These are phyloP conservation scores for Myxocyprinus asiaticus DNA, from an alignment of 2,113 vertebrate species.

Conservation along the genomic window DNA sequence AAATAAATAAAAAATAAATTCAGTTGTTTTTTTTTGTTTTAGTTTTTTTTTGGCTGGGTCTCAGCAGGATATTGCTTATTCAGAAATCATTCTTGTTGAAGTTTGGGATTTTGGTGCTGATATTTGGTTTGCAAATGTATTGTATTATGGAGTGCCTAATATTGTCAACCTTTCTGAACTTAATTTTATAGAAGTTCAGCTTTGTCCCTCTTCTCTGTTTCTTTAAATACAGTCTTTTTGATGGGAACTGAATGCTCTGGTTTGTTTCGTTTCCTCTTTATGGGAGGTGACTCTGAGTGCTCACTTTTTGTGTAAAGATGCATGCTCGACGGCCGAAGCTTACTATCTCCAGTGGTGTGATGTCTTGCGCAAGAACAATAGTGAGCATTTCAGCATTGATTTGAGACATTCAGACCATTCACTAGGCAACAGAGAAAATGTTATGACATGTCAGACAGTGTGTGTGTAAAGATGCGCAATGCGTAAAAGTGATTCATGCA, in stretches of 20 bases:
- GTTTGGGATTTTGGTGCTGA: too few relatives aligned
- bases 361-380: neutral
- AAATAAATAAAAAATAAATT: too few relatives aligned
- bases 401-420: neutral
- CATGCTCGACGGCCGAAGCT: neutral
- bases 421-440: neutral
- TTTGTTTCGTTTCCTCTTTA: slow-evolving; percentile 15
- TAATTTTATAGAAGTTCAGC: too few relatives aligned
- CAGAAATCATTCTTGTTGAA: too few relatives aligned
- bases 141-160: too few relatives aligned
- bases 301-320: neutral
- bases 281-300: neutral
- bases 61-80: too few relatives aligned
- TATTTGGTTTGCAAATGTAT: too few relatives aligned
- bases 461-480: slow-evolving; percentile 12
- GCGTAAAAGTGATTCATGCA: neutral
- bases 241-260: neutral
- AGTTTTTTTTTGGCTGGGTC: too few relatives aligned
- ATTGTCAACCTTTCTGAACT: too few relatives aligned
- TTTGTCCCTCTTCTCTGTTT: too few relatives aligned
- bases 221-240: too few relatives aligned
- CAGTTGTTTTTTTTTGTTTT: too few relatives aligned
- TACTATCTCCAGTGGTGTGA: neutral
- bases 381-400: neutral
- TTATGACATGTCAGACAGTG: neutral